phyloP scores from a whole-genome alignment of 23 tunicate species.

The Trididemnum clinides region DNA sequence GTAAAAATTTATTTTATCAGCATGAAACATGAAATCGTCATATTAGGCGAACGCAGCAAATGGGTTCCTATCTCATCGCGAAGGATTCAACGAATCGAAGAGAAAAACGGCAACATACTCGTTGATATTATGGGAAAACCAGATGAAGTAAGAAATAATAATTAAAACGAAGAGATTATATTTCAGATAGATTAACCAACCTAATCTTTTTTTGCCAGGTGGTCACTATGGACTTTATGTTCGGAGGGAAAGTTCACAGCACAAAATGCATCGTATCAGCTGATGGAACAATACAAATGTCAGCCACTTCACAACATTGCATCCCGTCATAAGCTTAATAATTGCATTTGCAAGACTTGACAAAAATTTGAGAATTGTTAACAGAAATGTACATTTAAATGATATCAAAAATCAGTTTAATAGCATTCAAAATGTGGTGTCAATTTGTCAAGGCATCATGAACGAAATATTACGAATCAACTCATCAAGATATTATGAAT shows the following conservation, averaged over 20 bases:
- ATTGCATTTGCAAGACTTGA: too few species aligned
- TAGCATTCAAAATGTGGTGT: too few species aligned
- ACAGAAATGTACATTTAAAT: too few species aligned
- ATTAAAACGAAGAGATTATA: neutral
- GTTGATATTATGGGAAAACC: slow-evolving; percentile 63
- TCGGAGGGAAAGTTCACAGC: slow-evolving; percentile 15
- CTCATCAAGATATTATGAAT: too few species aligned
- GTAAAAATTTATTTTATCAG: slow-evolving; percentile 11
- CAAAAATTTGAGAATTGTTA: too few species aligned
- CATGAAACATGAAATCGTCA: slow-evolving; percentile 10
- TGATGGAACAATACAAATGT: slow-evolving; percentile 37
- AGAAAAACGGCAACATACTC: slow-evolving; percentile 59
- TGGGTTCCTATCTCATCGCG: slow-evolving; percentile 82
- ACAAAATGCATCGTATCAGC: slow-evolving; percentile 38
- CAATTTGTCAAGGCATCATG: too few species aligned
- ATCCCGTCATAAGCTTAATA: slow-evolving; percentile 2
- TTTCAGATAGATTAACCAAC: too few species aligned
- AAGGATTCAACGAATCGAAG: slow-evolving; percentile 52
- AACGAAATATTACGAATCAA: too few species aligned
- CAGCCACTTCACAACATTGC: slow-evolving; percentile 45
- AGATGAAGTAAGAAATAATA: slow-evolving; percentile 43
- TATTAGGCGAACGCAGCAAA: slow-evolving; percentile 75
- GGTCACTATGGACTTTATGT: slow-evolving; percentile 60
- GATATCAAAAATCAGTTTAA: too few species aligned
- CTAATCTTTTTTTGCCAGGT: slow-evolving; percentile 42